Conservation (phyloP, 2,888 invertebrate genomes). For the Pachliopta kotzebuea region DNA sequence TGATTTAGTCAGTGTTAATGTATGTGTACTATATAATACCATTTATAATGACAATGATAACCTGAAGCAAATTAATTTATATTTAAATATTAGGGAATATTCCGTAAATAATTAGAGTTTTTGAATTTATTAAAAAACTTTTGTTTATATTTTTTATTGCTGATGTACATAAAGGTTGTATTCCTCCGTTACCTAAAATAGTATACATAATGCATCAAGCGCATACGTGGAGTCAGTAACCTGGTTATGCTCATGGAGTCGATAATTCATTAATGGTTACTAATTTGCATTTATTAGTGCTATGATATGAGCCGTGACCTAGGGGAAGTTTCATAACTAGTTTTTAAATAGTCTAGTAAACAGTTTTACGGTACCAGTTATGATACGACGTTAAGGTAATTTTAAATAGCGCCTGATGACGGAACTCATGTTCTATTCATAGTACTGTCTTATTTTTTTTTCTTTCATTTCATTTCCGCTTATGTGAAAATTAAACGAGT, state of each 20-base stretch:
- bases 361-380: background rate
- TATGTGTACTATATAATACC: no score
- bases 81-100: no score
- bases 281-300: slow-evolving; percentile 28
- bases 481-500: background rate
- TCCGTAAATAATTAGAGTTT: no score
- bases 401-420: background rate
- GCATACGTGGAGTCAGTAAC: slow-evolving; percentile 26
- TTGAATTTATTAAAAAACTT: no score
- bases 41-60: no score
- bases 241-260: slow-evolving; percentile 20
- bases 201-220: slow-evolving; percentile 4
- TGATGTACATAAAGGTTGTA: no score
- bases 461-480: background rate
- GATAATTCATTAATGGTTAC: slow-evolving; percentile 23
- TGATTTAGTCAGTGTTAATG: no score
- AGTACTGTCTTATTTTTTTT: background rate
- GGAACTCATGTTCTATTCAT: no score
- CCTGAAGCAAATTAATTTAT: no score
- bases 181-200: background rate
- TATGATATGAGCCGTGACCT: slow-evolving; percentile 26
- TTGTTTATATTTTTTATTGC: no score
- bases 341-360: slow-evolving; percentile 21
- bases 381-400: background rate
- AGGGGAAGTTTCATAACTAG: slow-evolving; percentile 25